Evolutionary conservation across 2,888 invertebrate species (phyloP).

Genomic region (Volucella bombylans): DNA sequence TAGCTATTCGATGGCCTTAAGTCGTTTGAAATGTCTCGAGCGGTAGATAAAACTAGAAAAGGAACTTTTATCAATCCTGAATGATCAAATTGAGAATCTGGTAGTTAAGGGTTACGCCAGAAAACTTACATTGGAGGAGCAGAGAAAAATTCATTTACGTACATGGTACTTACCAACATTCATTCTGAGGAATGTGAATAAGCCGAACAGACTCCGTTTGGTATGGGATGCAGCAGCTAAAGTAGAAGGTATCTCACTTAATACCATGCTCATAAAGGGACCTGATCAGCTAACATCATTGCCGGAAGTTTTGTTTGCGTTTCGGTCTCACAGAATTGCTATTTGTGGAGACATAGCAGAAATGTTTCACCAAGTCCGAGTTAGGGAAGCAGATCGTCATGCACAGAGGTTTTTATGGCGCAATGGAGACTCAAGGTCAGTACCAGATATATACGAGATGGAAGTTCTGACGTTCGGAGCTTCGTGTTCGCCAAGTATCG

Average conservation of each 20-base stretch:
- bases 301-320: no score
- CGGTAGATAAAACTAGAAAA: slow-evolving; percentile 21
- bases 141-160: slow-evolving; percentile 23
- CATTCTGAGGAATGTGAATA: slow-evolving; percentile 74
- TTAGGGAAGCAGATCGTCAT: slow-evolving; percentile 20
- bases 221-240: slow-evolving; percentile 78
- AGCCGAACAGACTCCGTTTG: slow-evolving; percentile 75
- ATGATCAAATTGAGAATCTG: slow-evolving; percentile 19
- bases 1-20: no score
- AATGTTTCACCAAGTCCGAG: slow-evolving; percentile 30
- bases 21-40: no score
- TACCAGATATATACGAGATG: slow-evolving; percentile 53
- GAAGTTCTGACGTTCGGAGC: slow-evolving; percentile 72
- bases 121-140: slow-evolving; percentile 42
- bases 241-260: slow-evolving; percentile 74
- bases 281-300: background rate
- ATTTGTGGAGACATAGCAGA: slow-evolving; percentile 75
- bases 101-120: slow-evolving; percentile 30
- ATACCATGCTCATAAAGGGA: slow-evolving; percentile 76
- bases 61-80: slow-evolving; percentile 58
- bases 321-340: slow-evolving; percentile 77
- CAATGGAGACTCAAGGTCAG: slow-evolving; percentile 14
- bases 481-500: no score
- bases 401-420: slow-evolving; percentile 74
- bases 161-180: slow-evolving; percentile 76